phyloP scores from a whole-genome alignment of 1,140 invertebrate genomes.

The Scaptomyza pallida region DNA sequence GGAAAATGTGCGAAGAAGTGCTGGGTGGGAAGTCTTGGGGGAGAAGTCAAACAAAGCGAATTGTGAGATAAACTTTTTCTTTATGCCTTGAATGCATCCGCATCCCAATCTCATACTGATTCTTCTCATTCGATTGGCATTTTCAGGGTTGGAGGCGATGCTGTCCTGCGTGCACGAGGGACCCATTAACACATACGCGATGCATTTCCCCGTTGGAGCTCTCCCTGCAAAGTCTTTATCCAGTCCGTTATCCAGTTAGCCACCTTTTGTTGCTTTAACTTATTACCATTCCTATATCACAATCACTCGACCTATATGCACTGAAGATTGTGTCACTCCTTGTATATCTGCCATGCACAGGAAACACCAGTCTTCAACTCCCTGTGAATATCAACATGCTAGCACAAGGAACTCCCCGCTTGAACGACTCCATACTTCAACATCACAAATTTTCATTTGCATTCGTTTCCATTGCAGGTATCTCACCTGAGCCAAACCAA shows the following conservation, averaged over 20 bases:
- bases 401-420: slow-evolving; percentile 85
- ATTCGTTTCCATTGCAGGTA: slow-evolving; percentile 53
- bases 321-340: slow-evolving; percentile 89
- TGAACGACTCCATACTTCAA: slow-evolving; percentile 91
- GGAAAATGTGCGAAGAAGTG: slow-evolving; percentile 11
- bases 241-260: slow-evolving; percentile 90
- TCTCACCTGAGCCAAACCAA: slow-evolving; percentile 81
- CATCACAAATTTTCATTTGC: neutral
- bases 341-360: slow-evolving; percentile 84
- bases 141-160: slow-evolving; percentile 91
- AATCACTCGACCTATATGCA: slow-evolving; percentile 87
- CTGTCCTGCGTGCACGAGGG: slow-evolving; percentile 93
- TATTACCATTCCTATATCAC: too few relatives aligned
- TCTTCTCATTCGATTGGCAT: slow-evolving; percentile 9
- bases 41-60: slow-evolving; percentile 46
- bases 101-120: neutral
- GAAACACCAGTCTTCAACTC: slow-evolving; percentile 87
- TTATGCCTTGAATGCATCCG: slow-evolving; percentile 58
- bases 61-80: slow-evolving; percentile 71
- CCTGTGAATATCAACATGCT: slow-evolving; percentile 93
- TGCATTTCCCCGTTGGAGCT: slow-evolving; percentile 95
- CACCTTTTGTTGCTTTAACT: too few relatives aligned
- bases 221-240: slow-evolving; percentile 93
- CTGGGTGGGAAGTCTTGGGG: slow-evolving; percentile 6
- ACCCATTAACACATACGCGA: slow-evolving; percentile 94